Percentiles rank a stretch among this genome's conserved stretches.
Conservation (phyloP, 2,113 vertebrate species). For the Anolis carolinensis region DNA sequence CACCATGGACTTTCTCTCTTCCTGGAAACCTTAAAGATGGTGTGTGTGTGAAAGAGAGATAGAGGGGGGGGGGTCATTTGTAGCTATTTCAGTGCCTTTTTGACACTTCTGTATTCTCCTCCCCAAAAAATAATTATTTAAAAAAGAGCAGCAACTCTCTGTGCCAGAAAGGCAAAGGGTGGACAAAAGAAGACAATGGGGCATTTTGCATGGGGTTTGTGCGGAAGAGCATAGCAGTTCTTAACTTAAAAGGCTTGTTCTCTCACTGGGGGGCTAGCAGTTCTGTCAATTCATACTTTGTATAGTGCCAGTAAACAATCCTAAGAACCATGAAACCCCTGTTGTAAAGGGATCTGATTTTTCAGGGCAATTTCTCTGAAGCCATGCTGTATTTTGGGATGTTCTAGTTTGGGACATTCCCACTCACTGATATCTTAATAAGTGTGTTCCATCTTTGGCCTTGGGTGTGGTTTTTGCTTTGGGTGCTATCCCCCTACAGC, state of each 20-base stretch:
- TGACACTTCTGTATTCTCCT: too few species aligned
- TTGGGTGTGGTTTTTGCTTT: background rate
- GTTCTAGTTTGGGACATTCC: background rate
- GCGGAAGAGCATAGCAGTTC: too few species aligned
- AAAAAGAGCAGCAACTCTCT: too few species aligned
- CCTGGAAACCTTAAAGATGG: background rate
- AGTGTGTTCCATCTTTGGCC: too few species aligned
- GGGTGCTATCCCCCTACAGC: too few species aligned
- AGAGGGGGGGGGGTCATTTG: too few species aligned
- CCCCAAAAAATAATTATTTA: too few species aligned
- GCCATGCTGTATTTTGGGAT: background rate
- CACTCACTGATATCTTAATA: background rate
- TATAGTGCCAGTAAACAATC: background rate
- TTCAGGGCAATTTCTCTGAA: background rate
- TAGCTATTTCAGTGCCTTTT: too few species aligned
- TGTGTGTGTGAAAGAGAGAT: too few species aligned
- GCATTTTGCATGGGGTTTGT: too few species aligned
- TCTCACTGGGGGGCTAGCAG: background rate
- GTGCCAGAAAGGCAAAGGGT: too few species aligned
- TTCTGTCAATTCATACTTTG: background rate
- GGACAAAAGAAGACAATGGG: too few species aligned
- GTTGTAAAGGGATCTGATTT: background rate
- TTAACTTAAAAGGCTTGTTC: background rate
- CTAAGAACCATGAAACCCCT: background rate
- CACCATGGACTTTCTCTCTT: background rate